A percentile compares a stretch with the other conserved stretches of the same genome.
These are phyloP conservation scores for Myripristis jacobus DNA, from an alignment of 2,797 vertebrate genomes.

Conservation along the genomic window DNA sequence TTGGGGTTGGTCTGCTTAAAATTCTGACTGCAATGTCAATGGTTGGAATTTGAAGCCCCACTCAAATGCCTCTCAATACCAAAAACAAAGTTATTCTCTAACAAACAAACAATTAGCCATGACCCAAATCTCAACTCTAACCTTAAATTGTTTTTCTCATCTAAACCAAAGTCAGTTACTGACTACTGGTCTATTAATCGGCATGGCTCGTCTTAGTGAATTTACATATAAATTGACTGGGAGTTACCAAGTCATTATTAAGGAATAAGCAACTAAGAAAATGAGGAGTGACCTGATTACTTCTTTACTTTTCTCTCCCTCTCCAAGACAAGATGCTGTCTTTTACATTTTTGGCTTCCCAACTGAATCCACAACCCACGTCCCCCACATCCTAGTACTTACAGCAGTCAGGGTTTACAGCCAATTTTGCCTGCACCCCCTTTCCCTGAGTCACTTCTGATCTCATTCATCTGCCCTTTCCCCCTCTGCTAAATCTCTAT, in stretches of 20 bases:
- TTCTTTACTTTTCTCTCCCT: neutral
- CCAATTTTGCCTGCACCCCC: slow-evolving; percentile 6
- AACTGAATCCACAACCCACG: neutral
- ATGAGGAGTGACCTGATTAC: neutral
- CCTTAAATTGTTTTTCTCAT: slow-evolving; percentile 36
- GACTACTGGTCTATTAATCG: slow-evolving; percentile 31
- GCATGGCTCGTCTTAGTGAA: slow-evolving; percentile 15
- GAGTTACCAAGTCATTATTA: slow-evolving; percentile 19
- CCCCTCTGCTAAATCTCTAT: slow-evolving; percentile 27
- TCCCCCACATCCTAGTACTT: neutral
- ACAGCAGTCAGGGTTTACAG: neutral
- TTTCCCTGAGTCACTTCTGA: slow-evolving; percentile 27
- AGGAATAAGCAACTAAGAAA: neutral
- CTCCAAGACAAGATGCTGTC: neutral
- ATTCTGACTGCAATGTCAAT: neutral
- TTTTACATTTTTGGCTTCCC: neutral
- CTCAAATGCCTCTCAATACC: slow-evolving; percentile 13
- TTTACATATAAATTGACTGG: slow-evolving; percentile 59
- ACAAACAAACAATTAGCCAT: neutral
- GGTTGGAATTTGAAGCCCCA: neutral
- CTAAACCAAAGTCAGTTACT: slow-evolving; percentile 3
- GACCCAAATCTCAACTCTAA: slow-evolving; percentile 26
- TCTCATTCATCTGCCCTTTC: slow-evolving; percentile 37
- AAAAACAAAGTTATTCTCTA: slow-evolving; percentile 4
- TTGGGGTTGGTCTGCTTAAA: neutral